These are phyloP conservation scores for Labeo calbasu DNA, from an alignment of 2,797 vertebrate genomes.

Conservation along the genomic window DNA sequence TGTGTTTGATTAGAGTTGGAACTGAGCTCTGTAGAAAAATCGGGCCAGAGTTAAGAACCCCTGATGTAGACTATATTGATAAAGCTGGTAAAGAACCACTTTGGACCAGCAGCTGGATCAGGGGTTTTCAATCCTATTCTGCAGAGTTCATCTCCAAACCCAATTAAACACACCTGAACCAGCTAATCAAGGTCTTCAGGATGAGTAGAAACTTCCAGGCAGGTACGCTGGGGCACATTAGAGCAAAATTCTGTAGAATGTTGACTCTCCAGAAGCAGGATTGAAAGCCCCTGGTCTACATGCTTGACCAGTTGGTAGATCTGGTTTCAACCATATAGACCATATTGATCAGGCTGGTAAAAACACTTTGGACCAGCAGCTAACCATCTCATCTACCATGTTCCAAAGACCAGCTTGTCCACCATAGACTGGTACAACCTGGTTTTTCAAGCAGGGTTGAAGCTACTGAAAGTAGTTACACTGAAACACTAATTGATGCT, in stretches of 20 bases:
- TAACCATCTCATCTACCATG: slow-evolving; percentile 10
- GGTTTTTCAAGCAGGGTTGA: neutral
- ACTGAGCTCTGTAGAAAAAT: too few relatives aligned
- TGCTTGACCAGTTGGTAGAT: neutral
- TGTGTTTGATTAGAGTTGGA: too few relatives aligned
- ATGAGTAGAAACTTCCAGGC: neutral
- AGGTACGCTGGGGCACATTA: neutral
- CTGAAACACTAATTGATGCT: neutral
- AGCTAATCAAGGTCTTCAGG: neutral
- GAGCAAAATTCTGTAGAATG: neutral
- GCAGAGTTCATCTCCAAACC: neutral
- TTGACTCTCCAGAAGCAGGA: neutral
- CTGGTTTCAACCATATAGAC: neutral
- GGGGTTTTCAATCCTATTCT: neutral
- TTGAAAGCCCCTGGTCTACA: neutral
- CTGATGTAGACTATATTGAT: neutral
- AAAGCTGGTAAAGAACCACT: neutral
- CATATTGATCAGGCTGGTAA: neutral
- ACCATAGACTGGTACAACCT: too few relatives aligned
- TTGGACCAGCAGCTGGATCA: neutral
- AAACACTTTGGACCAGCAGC: neutral
- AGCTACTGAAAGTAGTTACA: neutral
- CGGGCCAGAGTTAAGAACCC: too few relatives aligned
- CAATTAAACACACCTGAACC: neutral
- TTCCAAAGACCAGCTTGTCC: neutral